Evolutionary conservation across 1,140 invertebrate genomes (phyloP).

Genomic region (Oscheius sp.): DNA sequence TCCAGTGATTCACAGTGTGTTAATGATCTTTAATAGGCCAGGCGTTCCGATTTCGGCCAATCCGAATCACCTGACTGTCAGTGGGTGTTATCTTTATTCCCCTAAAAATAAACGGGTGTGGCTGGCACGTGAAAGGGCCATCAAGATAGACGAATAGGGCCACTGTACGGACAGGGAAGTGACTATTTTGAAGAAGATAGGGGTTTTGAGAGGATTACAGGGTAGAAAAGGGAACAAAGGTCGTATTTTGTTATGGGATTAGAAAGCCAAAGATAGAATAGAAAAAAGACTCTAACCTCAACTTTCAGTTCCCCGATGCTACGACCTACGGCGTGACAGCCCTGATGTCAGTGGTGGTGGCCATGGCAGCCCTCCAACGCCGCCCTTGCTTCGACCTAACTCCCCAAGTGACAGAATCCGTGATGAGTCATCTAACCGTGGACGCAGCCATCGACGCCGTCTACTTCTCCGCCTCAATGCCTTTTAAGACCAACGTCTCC

Average conservation of each 20-base stretch:
- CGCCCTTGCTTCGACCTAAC: constrained; percentile 7
- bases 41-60: neutral
- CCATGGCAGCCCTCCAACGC: constrained; percentile 1
- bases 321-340: constrained; percentile 25
- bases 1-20: no score
- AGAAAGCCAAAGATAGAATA: no score
- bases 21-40: no score
- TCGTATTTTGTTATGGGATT: no score
- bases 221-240: no score
- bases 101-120: neutral
- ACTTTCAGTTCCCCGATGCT: constrained; percentile 20
- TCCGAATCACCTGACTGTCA: constrained; percentile 4
- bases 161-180: no score
- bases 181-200: no score
- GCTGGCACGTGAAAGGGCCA: neutral
- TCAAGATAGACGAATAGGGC: no score
- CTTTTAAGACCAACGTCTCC: neutral
- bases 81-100: neutral
- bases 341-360: constrained; percentile 16
- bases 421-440: neutral
- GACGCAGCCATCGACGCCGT: constrained; percentile 16
- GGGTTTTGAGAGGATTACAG: no score
- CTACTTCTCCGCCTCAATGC: neutral
- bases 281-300: no score
- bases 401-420: neutral